A percentile compares a stretch with the other conserved stretches of the same genome.
Conservation (phyloP, 2,113 vertebrate species). For the Campylomormyrus numenius region DNA sequence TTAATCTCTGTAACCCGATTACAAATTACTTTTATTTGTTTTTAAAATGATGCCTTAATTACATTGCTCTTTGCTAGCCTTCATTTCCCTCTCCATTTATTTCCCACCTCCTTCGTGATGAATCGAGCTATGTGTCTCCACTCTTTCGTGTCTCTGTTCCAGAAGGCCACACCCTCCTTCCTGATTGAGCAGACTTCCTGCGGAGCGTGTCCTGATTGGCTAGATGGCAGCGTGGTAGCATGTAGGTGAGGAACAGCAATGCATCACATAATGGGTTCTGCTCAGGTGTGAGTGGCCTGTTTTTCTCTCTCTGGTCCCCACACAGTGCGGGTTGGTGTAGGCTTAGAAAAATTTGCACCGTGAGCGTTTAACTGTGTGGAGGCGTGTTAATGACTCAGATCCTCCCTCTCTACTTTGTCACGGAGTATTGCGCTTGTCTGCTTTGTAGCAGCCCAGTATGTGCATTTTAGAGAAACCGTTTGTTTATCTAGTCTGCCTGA, state of each 20-base stretch:
- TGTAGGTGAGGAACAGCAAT: background rate
- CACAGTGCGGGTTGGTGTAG: background rate
- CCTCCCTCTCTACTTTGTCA: background rate
- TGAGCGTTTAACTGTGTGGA: background rate
- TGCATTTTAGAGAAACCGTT: background rate
- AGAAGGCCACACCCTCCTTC: background rate
- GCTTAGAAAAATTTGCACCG: background rate
- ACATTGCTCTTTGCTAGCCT: background rate
- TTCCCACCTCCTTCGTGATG: background rate
- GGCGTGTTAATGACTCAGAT: background rate
- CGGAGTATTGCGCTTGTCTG: background rate
- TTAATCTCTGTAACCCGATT: background rate
- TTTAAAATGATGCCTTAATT: constrained; percentile 13
- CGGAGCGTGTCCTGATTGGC: background rate
- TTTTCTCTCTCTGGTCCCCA: background rate
- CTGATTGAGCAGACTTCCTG: background rate
- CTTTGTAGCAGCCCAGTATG: background rate
- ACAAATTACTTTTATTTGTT: background rate
- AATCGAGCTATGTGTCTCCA: background rate
- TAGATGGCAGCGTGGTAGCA: background rate
- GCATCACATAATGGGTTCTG: background rate
- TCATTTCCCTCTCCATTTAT: background rate
- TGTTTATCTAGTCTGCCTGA: background rate
- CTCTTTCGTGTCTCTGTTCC: background rate
- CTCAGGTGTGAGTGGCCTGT: background rate